A percentile compares a stretch with the other conserved stretches of the same genome.
phyloP scores from a whole-genome alignment of 2,113 vertebrate species.

The Daphoenositta chrysoptera region DNA sequence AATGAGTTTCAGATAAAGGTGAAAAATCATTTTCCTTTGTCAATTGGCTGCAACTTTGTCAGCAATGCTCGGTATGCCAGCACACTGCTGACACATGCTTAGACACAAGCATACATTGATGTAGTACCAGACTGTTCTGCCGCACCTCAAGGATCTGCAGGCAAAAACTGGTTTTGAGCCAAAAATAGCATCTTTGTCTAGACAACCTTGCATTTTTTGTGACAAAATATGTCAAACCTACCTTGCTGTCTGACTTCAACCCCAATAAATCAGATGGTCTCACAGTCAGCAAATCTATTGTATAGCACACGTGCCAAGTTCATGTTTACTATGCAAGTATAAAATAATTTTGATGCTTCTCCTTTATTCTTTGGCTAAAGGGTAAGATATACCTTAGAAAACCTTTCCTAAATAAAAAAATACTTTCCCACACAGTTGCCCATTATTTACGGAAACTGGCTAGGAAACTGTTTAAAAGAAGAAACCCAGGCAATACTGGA shows the following conservation, averaged over 20 bases:
- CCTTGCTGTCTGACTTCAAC: background rate
- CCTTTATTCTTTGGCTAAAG: background rate
- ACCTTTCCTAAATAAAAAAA: background rate
- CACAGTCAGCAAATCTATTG: background rate
- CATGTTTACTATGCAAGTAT: background rate
- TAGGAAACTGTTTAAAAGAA: background rate
- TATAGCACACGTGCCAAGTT: accelerated
- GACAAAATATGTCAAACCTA: background rate
- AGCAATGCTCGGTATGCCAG: background rate
- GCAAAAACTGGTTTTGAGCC: background rate
- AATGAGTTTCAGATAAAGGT: background rate
- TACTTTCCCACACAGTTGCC: background rate
- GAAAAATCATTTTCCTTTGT: background rate
- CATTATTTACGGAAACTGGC: background rate
- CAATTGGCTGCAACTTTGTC: background rate
- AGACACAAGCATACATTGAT: background rate
- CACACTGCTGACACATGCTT: background rate
- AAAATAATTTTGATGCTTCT: background rate
- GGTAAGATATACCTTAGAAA: background rate
- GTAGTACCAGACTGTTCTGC: background rate
- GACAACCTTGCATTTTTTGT: background rate
- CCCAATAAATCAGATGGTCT: background rate
- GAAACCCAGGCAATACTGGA: background rate
- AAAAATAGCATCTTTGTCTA: background rate
- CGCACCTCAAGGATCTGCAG: background rate